Conservation (phyloP, 2,113 vertebrate genomes). For the Pontoporia blainvillei region DNA sequence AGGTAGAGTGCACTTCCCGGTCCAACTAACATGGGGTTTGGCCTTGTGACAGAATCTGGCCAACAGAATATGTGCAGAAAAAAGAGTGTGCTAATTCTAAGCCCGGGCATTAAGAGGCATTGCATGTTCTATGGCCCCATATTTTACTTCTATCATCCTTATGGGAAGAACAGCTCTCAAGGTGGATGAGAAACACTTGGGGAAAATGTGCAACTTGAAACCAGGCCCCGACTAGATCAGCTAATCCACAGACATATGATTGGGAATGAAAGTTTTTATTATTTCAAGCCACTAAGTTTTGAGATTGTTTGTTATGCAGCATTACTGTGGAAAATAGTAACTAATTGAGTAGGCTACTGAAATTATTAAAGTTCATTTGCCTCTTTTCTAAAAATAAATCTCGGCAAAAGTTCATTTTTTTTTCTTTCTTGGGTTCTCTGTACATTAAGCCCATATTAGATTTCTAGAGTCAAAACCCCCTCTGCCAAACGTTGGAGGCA, state of each 20-base stretch:
- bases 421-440: background rate
- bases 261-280: background rate
- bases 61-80: background rate
- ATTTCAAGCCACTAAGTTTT: background rate
- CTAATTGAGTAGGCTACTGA: background rate
- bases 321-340: background rate
- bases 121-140: accelerated
- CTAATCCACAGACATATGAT: background rate
- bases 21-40: background rate
- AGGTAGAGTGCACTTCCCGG: background rate
- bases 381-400: background rate
- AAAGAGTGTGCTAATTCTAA: background rate
- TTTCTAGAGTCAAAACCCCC: background rate
- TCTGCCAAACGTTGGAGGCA: background rate
- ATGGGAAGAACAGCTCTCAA: background rate
- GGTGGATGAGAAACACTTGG: background rate
- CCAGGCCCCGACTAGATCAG: background rate
- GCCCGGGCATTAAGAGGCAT: background rate
- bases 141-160: background rate
- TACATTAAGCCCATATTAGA: background rate
- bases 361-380: background rate
- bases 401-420: background rate
- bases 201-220: background rate
- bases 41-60: background rate
- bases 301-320: background rate